Base-by-base conservation (phyloP, 2,113 vertebrate species). In the Helogale parvula region DNA sequence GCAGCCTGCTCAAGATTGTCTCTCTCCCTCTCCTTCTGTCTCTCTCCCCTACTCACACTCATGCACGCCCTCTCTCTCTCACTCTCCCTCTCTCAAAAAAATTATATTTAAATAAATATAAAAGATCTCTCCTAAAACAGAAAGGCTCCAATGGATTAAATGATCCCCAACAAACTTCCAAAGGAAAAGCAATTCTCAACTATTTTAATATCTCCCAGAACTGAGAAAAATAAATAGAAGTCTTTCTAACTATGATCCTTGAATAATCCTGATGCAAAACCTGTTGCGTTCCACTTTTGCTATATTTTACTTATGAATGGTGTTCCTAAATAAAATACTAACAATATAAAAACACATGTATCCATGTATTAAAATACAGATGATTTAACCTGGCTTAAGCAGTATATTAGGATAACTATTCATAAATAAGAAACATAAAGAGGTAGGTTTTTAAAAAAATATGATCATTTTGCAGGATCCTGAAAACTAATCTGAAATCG, bases 151-250 rank as follows among this genome's bases (percentile, higher is more conserved):
- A 65, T 89, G 4, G 17, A 57, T 82, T 76, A 87, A 90, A 90
- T 41, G 10, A 84, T n/a, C 60, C 27, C 21, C n/a, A 63, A 63
- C 35, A 88, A 86, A 92, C 6, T 87, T 82, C n/a, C 21, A 83
- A 72, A 33, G 29, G 14, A 25, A 94, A 96, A 91, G 45, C 6
- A 92, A 45, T 63, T 92, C 38, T 82, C 47, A 68, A 72, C 10
- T 87, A 85, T 91, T 94, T 66, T 86, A 96, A 88, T 8, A 69
- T 93, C 65, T 94, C 29, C 35, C 11, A 65, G 27, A 87, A 86
- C 8, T 88, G 31, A 33, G 15, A 13, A n/a, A 8, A 33, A 60
- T 33, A 88, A 60, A 63, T 2, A 65, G 13, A 93, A 29, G n/a
- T 88, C 47, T 80, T 93, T 87, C 15, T 69, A 87, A 93, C 76